Conservation (phyloP, 2,113 vertebrate species). For the Sapayoa aenigma region DNA sequence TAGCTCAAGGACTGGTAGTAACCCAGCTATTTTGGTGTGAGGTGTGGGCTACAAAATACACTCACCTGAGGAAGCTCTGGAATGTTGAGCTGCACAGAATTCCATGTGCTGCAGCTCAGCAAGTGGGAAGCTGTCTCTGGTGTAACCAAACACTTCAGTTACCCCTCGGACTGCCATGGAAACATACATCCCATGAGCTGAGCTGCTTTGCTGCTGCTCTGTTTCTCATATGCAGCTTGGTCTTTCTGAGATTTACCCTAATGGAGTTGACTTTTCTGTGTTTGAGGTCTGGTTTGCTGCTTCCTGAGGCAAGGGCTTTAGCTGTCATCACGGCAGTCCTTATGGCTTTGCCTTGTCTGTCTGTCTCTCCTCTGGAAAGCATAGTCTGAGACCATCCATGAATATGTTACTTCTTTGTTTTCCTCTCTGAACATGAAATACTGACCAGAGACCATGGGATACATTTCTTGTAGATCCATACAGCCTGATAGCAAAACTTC, state of each 20-base stretch:
- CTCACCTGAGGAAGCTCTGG: background rate
- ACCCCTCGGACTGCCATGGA: background rate
- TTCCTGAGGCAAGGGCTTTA: background rate
- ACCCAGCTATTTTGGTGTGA: background rate
- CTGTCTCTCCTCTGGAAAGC: background rate
- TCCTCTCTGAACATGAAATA: background rate
- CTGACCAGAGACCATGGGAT: background rate
- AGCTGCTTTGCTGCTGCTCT: background rate
- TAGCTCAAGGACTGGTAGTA: background rate
- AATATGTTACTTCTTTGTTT: background rate
- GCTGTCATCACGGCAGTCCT: background rate
- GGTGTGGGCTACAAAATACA: background rate
- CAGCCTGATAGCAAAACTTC: background rate
- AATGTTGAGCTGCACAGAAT: background rate
- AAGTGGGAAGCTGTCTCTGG: background rate
- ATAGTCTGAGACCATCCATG: background rate
- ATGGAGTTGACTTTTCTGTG: background rate
- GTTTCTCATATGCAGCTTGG: background rate
- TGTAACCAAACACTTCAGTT: background rate
- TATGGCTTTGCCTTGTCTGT: background rate
- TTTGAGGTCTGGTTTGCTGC: background rate
- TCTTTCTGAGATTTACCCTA: background rate
- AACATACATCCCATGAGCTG: background rate
- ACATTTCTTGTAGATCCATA: background rate
- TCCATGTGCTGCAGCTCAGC: background rate